Evolutionary conservation across 2,797 vertebrate genomes (phyloP).

Genomic region (Onychomys arenicola): DNA sequence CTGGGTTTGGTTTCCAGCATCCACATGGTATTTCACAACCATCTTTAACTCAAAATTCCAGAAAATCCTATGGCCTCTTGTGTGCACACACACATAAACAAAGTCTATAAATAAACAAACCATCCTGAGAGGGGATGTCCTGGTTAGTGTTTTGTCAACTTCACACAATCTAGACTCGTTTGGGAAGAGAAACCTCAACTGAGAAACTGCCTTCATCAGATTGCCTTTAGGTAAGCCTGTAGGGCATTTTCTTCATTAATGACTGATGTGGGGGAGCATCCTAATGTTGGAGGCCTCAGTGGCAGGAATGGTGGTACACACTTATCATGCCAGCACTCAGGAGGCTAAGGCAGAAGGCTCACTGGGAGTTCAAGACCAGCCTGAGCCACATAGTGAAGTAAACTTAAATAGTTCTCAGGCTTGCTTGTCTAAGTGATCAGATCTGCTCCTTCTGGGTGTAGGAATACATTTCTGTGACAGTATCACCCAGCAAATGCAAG

Average conservation of each 20-base stretch:
- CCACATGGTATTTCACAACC: not conserved
- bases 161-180: not conserved
- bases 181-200: not conserved
- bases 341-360: not conserved
- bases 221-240: too few relatives aligned
- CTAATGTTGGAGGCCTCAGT: not conserved
- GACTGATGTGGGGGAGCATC: too few relatives aligned
- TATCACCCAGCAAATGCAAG: not conserved
- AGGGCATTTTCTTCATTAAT: too few relatives aligned
- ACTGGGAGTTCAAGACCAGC: not conserved
- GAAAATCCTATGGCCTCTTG: not conserved
- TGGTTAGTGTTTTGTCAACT: not conserved
- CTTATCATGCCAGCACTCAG: not conserved
- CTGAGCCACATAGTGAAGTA: not conserved
- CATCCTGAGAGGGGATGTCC: not conserved
- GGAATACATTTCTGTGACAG: not conserved
- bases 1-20: not conserved
- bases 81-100: not conserved
- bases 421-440: slow-evolving; percentile 64
- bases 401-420: slow-evolving; percentile 77
- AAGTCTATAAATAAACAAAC: not conserved
- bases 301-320: too few relatives aligned
- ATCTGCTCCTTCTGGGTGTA: not conserved
- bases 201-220: not conserved
- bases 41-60: not conserved